A percentile compares a stretch with the other conserved stretches of the same genome.
These are phyloP conservation scores for Cheilosia impressa DNA, from an alignment of 2,888 invertebrate genomes.

Conservation along the genomic window DNA sequence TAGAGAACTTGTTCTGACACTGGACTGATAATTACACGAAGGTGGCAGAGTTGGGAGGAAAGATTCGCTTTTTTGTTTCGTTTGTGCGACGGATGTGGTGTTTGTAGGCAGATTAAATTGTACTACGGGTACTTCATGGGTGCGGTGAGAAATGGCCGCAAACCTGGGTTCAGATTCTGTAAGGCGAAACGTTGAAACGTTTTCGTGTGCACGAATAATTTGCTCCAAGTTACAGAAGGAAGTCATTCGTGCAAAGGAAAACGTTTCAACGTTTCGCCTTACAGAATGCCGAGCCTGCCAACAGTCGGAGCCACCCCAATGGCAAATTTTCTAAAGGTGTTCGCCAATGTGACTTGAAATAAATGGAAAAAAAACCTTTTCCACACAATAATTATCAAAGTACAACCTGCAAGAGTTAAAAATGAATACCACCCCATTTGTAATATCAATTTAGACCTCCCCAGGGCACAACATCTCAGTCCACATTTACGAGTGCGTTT, in stretches of 20 bases:
- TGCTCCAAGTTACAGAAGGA: too few species aligned
- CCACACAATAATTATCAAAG: background rate
- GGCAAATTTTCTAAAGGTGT: too few species aligned
- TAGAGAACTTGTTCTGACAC: constrained; percentile 44
- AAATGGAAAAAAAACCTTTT: background rate
- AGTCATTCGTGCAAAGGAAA: too few species aligned
- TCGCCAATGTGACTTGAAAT: too few species aligned
- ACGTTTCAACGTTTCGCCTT: too few species aligned
- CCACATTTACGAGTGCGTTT: constrained; percentile 27
- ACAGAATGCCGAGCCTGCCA: too few species aligned
- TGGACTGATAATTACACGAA: constrained; percentile 47
- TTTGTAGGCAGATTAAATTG: constrained; percentile 9
- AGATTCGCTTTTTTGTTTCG: constrained; percentile 27
- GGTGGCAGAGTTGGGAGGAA: background rate
- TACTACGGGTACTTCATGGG: too few species aligned
- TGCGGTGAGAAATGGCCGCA: too few species aligned
- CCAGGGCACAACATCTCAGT: background rate
- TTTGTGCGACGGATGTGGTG: constrained; percentile 11
- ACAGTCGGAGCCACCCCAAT: too few species aligned
- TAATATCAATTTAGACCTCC: constrained; percentile 4
- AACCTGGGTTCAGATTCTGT: too few species aligned
- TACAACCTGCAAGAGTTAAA: background rate
- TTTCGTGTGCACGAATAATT: too few species aligned
- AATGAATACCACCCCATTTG: background rate
- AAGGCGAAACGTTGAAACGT: too few species aligned